phyloP scores from a whole-genome alignment of 2,888 invertebrate species.

The Phaedon cochleariae region DNA sequence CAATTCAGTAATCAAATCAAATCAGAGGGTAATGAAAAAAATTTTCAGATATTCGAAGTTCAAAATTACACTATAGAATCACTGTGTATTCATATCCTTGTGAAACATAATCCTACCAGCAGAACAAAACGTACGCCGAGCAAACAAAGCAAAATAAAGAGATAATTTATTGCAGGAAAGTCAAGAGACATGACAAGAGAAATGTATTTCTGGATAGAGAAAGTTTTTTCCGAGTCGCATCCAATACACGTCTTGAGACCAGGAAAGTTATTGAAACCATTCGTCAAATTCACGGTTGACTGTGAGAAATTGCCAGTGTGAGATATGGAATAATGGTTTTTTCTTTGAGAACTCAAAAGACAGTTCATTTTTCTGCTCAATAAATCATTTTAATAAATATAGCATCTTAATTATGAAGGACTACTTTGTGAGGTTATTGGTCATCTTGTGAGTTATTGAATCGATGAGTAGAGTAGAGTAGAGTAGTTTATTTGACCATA shows the following conservation, averaged over 20 bases:
- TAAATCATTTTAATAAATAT: too few species aligned
- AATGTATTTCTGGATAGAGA: conserved; percentile 53
- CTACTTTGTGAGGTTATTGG: too few species aligned
- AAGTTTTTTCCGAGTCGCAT: conserved; percentile 50
- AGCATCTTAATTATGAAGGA: too few species aligned
- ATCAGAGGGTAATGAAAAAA: too few species aligned
- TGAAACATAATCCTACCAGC: not conserved
- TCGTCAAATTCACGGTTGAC: conserved; percentile 54
- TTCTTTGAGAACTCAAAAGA: too few species aligned
- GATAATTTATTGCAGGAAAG: conserved; percentile 51
- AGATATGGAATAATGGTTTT: too few species aligned
- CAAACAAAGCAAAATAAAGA: conserved; percentile 49
- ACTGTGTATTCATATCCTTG: not conserved
- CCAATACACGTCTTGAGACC: conserved; percentile 53
- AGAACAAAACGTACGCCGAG: conserved; percentile 43
- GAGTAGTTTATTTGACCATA: too few species aligned
- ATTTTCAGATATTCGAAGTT: not conserved
- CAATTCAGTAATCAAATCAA: too few species aligned
- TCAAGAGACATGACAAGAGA: conserved; percentile 53
- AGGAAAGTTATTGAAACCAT: conserved; percentile 57
- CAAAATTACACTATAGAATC: not conserved
- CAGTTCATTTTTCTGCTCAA: too few species aligned
- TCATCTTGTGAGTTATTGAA: too few species aligned
- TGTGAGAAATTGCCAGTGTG: conserved; percentile 48
- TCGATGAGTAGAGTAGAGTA: too few species aligned